Evolutionary conservation across 2,888 invertebrate genomes (phyloP), one percentile per base, ranked within the genome.

Genomic region (Fabriciana adippe): DNA sequence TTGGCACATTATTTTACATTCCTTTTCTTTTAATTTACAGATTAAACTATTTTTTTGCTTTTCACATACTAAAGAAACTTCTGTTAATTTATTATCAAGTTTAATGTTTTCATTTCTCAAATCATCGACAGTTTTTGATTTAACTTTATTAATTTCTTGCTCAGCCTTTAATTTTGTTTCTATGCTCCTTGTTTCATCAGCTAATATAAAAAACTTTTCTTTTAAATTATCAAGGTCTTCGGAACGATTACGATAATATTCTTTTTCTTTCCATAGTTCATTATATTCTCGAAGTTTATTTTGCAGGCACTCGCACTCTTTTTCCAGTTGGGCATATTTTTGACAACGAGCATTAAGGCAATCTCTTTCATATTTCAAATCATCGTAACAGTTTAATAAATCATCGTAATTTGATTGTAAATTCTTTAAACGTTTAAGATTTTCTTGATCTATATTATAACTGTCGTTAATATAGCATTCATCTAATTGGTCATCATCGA

Each of bases 1-100:
- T 81, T 93, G 93, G 71, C 94, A 94, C 80, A 93, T 91, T 21
- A 93, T 85, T 78, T 90, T 90, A 69, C 93, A 92, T 76, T 94
- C 93, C 54, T 88, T 83, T 83, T 94, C 94, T 73, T 91, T 87
- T 50, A 94, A 79, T 82, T 93, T 93, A 74, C 92, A 91, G 63
- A 88, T 77, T 26, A 94, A 78, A 63, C 76, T 72, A 76, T 93
- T 93, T 75, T 89, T 90, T 74, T 94, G 94, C 69, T 89, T 89
- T 79, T 93, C 92, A 76, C 84, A 87, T 35, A 71, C 69, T 55
- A 88, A 78, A 18, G 78, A 72, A 4, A 81, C 77, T 1, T 90
- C 87, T 65, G 84, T 87, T 15, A 92, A 69, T 77, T 83, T 87
- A 71, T 85, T 86, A 71, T 90, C 85, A 61, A 92, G 75, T 1